Base-by-base conservation (phyloP, 2,113 vertebrate genomes). In the Galeopterus variegatus region DNA sequence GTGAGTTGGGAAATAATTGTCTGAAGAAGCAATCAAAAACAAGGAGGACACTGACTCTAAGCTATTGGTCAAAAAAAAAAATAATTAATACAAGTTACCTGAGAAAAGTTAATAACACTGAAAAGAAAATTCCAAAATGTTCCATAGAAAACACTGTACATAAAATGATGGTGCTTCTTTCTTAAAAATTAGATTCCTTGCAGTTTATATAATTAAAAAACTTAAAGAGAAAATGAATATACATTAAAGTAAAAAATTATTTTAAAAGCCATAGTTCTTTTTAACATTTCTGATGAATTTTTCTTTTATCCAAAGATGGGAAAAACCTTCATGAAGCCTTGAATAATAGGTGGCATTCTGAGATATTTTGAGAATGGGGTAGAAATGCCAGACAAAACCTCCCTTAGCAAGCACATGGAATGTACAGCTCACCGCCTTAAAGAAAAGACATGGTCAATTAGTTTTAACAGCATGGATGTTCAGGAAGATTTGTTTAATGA, bases 401-500 rank as follows among this genome's bases (percentile, higher is more conserved):
- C 45, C 54, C 0, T 19, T 65, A 50, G 33, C 62, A 76, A 0
- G 93, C 89, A 79, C 48, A 36, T 96, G 52, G 93, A 95, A 62
- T 12, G 70, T 9, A 33, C 31, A 21, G 28, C 87, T 94, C 92
- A 24, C 73, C 6, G 90, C 65, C 62, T 96, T 7, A 90, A 95
- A 81, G 94, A 28, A 97, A 92, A 96, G 87, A 88, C 48, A 97
- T 4, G 93, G 91, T 72, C 97, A 98, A 97, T 98, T 98, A 98
- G 56, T 65, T 97, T 97, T 97, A 96, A 98, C 95, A 90, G 96
- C 73, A 95, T 24, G 90, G 93, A 24, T 92, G 84, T 98, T 97
- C 24, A 1, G 94, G 95, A 80, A 92, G 95, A 95, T 98, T 97
- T 98, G 88, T 97, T 98, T 97, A 93, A 97, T 96, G 80, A 97